phyloP scores from a whole-genome alignment of 2,113 vertebrate species.

The Zootoca vivipara region DNA sequence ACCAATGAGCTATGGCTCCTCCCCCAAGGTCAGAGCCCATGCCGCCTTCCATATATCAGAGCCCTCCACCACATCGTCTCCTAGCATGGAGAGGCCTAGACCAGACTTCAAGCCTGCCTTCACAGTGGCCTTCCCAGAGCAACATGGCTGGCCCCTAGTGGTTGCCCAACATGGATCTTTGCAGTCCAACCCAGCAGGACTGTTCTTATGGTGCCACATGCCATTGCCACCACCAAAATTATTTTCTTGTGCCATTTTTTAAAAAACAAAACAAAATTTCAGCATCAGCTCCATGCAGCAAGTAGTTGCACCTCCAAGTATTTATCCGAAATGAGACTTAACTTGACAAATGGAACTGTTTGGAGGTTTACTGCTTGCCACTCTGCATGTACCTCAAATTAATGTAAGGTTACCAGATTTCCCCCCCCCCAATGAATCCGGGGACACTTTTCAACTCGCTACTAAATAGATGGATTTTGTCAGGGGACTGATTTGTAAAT shows the following conservation, averaged over 20 bases:
- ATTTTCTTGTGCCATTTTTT: not conserved
- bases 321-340: conserved; percentile 16
- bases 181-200: not conserved
- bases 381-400: not conserved
- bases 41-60: no score
- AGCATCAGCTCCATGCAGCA: not conserved
- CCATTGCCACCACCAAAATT: not conserved
- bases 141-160: not conserved
- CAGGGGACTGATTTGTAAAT: no score
- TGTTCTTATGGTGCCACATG: not conserved
- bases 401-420: no score
- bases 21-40: no score
- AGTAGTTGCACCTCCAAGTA: not conserved
- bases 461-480: no score
- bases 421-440: no score
- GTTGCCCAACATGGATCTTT: not conserved
- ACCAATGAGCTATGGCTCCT: no score
- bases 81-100: not conserved
- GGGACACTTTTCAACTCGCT: no score
- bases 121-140: not conserved
- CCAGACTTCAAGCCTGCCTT: not conserved
- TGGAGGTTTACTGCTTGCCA: not conserved
- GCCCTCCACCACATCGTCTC: no score
- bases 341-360: not conserved
- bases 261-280: not conserved